Percentiles rank a stretch among this genome's conserved stretches.
Evolutionary conservation across 2,797 vertebrate species (phyloP).

Genomic region (Aldrovandia affinis): DNA sequence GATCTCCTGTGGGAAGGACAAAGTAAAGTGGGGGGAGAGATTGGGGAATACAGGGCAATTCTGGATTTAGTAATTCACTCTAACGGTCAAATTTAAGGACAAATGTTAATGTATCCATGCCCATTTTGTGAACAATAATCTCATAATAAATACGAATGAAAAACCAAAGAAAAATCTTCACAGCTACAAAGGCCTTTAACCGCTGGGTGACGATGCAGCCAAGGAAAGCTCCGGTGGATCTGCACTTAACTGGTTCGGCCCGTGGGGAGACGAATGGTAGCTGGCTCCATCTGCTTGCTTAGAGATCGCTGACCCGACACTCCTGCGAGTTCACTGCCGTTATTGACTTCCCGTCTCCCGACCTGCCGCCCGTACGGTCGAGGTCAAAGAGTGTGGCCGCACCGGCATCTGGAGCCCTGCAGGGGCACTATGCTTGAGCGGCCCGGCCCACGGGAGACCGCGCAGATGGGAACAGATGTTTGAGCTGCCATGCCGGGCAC

Average conservation of each 20-base stretch:
- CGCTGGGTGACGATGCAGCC: background rate
- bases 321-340: background rate
- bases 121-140: too few species aligned
- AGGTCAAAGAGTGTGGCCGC: background rate
- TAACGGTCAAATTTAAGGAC: background rate
- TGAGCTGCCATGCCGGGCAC: background rate
- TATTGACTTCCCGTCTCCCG: background rate
- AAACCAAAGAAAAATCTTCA: background rate
- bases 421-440: background rate
- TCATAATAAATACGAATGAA: background rate
- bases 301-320: background rate
- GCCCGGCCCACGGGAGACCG: background rate
- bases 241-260: background rate
- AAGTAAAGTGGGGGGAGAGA: slow-evolving; percentile 29
- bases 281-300: background rate
- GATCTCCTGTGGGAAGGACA: slow-evolving; percentile 81
- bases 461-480: slow-evolving; percentile 18
- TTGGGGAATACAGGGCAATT: too few species aligned
- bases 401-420: background rate
- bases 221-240: background rate
- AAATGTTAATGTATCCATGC: background rate
- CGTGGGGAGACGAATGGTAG: background rate
- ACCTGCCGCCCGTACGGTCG: background rate
- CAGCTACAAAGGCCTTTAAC: background rate
- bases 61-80: too few species aligned